Percentiles rank a stretch among this genome's conserved stretches.
Evolutionary conservation across 2,888 invertebrate genomes (phyloP).

Genomic region (Tanypteryx hageni): DNA sequence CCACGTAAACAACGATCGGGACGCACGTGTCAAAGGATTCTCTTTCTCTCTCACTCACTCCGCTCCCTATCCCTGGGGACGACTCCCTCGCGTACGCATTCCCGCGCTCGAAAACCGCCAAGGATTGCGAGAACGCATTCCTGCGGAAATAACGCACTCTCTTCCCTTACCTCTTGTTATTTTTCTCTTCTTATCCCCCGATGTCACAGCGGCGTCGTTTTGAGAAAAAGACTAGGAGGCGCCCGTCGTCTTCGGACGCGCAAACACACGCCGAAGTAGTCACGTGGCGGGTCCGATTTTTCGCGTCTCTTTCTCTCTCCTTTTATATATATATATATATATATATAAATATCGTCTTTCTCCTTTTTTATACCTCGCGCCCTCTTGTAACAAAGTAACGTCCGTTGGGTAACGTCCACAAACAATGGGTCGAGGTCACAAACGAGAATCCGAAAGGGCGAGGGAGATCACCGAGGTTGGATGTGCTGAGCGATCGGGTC

Average conservation of each 20-base stretch:
- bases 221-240: no score
- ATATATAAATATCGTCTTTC: no score
- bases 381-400: background rate
- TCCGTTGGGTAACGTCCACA: background rate
- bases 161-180: no score
- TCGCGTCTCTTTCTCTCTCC: background rate
- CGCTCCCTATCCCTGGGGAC: background rate
- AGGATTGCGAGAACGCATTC: background rate
- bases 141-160: no score
- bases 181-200: no score
- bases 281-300: background rate
- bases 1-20: conserved; percentile 31
- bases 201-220: no score
- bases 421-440: no score
- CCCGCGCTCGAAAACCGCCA: background rate
- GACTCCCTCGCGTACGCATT: background rate
- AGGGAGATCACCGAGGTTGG: background rate
- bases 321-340: no score
- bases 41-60: background rate
- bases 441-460: background rate
- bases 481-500: background rate
- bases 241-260: no score
- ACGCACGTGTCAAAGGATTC: conserved; percentile 13
- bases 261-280: background rate
- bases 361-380: no score